Conservation (phyloP, 2,888 invertebrate species). For the Peribatodes rhomboidaria region DNA sequence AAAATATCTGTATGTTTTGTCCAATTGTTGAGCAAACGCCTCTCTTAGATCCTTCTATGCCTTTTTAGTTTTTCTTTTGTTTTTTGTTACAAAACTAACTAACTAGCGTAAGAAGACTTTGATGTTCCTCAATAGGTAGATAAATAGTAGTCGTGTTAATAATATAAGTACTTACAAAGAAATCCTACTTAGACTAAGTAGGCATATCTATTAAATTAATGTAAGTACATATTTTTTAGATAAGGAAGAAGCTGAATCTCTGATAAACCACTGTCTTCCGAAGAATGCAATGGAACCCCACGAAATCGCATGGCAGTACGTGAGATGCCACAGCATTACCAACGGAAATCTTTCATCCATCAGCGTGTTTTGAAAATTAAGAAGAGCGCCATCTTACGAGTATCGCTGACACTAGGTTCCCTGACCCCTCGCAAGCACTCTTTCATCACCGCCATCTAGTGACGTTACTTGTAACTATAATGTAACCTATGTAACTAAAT, state of each 20-base stretch:
- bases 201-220: background rate
- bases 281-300: conserved; percentile 46
- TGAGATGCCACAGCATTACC: conserved; percentile 55
- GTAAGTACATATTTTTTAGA: conserved; percentile 54
- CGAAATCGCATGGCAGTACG: conserved; percentile 62
- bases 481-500: background rate
- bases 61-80: too few relatives aligned
- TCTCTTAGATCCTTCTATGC: too few relatives aligned
- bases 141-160: too few relatives aligned
- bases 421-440: too few relatives aligned
- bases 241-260: conserved; percentile 46
- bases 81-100: too few relatives aligned
- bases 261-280: conserved; percentile 60
- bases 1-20: too few relatives aligned
- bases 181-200: too few relatives aligned
- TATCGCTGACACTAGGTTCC: background rate
- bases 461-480: background rate
- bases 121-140: too few relatives aligned
- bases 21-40: too few relatives aligned
- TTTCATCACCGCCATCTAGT: background rate
- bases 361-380: conserved; percentile 35
- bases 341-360: conserved; percentile 40
- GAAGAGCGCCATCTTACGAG: conserved; percentile 40
- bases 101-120: too few relatives aligned
- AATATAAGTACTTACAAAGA: too few relatives aligned